A percentile compares a stretch with the other conserved stretches of the same genome.
These are phyloP conservation scores for Agapornis roseicollis DNA, from an alignment of 2,113 vertebrate genomes.

Conservation along the genomic window DNA sequence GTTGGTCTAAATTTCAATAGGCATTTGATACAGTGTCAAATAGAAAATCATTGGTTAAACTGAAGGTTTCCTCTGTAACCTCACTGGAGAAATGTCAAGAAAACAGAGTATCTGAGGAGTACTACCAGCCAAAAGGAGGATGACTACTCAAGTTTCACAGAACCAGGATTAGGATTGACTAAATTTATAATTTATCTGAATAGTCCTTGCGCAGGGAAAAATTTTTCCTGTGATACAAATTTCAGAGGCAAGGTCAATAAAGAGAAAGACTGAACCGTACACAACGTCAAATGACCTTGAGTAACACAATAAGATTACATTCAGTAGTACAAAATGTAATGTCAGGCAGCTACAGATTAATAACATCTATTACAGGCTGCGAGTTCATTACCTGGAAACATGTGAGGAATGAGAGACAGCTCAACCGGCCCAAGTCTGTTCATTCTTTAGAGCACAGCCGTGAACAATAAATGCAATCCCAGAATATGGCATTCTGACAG, in stretches of 20 bases:
- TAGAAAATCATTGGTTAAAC: not conserved
- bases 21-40: not conserved
- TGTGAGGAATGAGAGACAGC: not conserved
- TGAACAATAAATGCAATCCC: not conserved
- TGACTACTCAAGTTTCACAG: not conserved
- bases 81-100: not conserved
- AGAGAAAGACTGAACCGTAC: conserved; percentile 9
- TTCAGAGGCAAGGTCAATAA: not conserved
- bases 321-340: conserved; percentile 23
- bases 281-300: conserved; percentile 22
- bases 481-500: not conserved
- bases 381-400: conserved; percentile 29
- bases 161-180: not conserved
- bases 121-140: not conserved
- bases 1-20: not conserved
- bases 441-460: not conserved
- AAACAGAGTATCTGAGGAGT: not conserved
- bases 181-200: not conserved
- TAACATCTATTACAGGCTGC: not conserved
- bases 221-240: not conserved
- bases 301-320: conserved; percentile 4
- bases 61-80: not conserved
- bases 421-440: not conserved
- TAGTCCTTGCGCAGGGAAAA: not conserved
- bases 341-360: conserved; percentile 37